Base-by-base conservation (phyloP, 2,113 vertebrate species). In the Conger conger region DNA sequence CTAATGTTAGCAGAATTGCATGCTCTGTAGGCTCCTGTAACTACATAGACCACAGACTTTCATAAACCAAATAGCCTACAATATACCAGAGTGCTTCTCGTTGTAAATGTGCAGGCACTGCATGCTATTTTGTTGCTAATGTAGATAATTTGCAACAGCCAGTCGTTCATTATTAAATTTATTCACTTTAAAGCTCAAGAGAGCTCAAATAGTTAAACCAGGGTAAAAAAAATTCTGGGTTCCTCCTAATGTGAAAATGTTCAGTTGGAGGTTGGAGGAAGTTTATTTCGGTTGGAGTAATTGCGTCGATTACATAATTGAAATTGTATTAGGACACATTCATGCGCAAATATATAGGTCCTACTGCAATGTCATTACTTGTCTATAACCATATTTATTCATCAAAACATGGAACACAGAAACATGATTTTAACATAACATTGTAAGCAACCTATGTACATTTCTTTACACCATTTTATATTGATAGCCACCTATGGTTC, bases 401-500 rank as follows among this genome's bases (percentile, higher is more conserved):
- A 84, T 73, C 23, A 83, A 86, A 81, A 83, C 57, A 37, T 54
- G 38, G 85, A 91, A 79, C 81, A 87, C 84, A 60, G 27, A 73
- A 73, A 73, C 27, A 50, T 50, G 11, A 13, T 50, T 42, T 42
- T 42, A 42, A 42, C 40, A 42, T 42, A 42, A 42, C 40, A 42
- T 42, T 42, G n/a, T 42, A 42, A 42, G 45, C 45, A 50, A 50
- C 11, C 11, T 50, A 50, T 50, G 45, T 13, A 89, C 93, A 91
- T 92, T 88, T 89, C 89, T 87, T 63, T 89, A 93, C 90, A 90
- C 45, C 87, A 91, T 88, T 85, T 78, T 90, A 91, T 90, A 92
- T 83, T 82, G 89, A 83, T 76, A 80, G 33, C 15, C 37, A 50
- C 27, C 45, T 16, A 50, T 20, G 37, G 42, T 42, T 37, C 82